Evolutionary conservation across 2,113 vertebrate genomes (phyloP), one percentile per base, ranked within the genome.

Genomic region (Poeciliopsis prolifica): DNA sequence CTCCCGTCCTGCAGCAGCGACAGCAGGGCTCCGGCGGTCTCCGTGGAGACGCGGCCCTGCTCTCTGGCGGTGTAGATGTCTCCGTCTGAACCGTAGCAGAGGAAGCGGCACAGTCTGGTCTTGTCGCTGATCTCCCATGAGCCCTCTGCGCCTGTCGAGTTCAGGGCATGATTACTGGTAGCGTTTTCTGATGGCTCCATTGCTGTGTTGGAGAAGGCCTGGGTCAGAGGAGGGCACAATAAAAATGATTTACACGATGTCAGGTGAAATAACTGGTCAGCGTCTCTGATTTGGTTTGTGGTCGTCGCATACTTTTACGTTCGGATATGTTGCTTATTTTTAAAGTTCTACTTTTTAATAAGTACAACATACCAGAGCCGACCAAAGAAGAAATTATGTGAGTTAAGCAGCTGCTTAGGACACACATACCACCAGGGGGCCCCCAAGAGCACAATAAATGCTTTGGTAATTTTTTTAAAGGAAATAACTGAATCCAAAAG

Each of bases 61-160:
- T 95, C 88, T 79, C 84, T 94, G 85, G 94, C 84, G 37, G 85
- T 96, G 22, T 97, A 98, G 0, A 94, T 68, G 28, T 88, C 87
- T 68, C 92, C 90, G 90, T 98, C 96, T 0, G 95, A 96, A 77
- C 97, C 97, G 17, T 96, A 99, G 85, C 97, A 97, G 10, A 99
- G 83, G 90, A 99, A 98, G 30, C 90, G 96, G 1, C 87, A 94
- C n/a, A 99, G 94, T 3, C 94, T 94, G 66, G 87, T 79, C 84
- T 89, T 90, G 78, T 97, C 96, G 0, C 86, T 93, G 86, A 97
- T 92, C 5, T 93, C 93, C 94, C 95, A 95, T 0, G 75, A 72
- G 0, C 65, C 77, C 5, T 26, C 37, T 9, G 58, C 83, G 24
- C 81, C 88, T 60, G 89, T 91, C 3, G 92, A 89, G 81, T 91